Evolutionary conservation across 2,888 invertebrate species (phyloP), one percentile per base, ranked within the genome.

Genomic region (Leptura quadrifasciata): DNA sequence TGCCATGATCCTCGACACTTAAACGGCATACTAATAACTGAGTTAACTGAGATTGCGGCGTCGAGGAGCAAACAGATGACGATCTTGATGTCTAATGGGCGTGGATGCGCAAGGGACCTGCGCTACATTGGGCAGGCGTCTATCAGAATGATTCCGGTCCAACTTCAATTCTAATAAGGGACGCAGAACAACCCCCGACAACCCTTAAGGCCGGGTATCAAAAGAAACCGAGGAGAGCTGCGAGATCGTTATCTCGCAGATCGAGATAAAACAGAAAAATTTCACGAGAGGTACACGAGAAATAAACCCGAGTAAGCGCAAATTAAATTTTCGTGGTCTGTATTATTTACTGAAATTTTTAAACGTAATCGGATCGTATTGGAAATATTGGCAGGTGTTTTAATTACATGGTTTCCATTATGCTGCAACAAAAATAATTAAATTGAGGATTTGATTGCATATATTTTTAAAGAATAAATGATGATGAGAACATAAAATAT

Each of bases 21-120:
- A 87, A 87, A 86, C 86, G 86, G 87, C 86, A 86, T 86, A 86
- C 88, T 89, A 89, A 89, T 89, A 88, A 89, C 89, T 88, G 88
- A 83, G 87, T 88, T 86, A 85, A 86, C 85, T 79, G 84, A 82
- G 88, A 88, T 88, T 86, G 86, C 85, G 82, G 84, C 80, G 82
- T 81, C 83, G 82, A 82, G 80, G 77, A 81, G 77, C 78, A 84
- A 84, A 86, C 85, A 86, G 87, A 86, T 87, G 87, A 88, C 84
- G 87, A 88, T 87, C 87, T 86, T 79, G 80, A 82, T 85, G 87
- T 87, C 79, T 87, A 87, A 24, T 86, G 87, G 86, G 85, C 85
- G 85, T 82, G 84, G 79, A 81, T 88, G 88, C 88, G 88, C 89
- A 84, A 85, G 84, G 85, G 82, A 79, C 83, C 80, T 84, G 84